phyloP scores from a whole-genome alignment of 2,113 vertebrate genomes.

The Paramormyrops kingsleyae region DNA sequence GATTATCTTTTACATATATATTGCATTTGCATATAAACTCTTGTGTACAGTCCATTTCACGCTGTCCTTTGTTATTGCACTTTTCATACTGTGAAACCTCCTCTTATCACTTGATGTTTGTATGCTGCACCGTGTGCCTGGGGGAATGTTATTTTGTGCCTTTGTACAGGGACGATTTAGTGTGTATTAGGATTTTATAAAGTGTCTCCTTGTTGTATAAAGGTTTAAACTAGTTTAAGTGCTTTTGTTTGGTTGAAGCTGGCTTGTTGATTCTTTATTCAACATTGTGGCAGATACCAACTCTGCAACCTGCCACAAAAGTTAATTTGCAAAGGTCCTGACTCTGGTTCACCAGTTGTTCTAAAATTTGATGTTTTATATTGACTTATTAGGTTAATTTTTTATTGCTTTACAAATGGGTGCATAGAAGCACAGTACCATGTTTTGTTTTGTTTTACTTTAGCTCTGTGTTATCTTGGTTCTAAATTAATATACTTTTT shows the following conservation, averaged over 20 bases:
- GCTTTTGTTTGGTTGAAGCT: neutral
- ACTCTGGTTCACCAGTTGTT: neutral
- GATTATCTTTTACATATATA: neutral
- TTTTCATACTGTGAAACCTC: neutral
- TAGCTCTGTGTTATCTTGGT: neutral
- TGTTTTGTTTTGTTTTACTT: neutral
- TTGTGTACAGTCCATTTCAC: neutral
- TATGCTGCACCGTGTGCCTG: neutral
- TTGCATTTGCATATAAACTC: neutral
- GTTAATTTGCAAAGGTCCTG: neutral
- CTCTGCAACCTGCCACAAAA: neutral
- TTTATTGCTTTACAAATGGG: neutral
- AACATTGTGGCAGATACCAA: neutral
- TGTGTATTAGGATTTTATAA: neutral
- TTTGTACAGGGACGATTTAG: neutral
- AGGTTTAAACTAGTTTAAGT: neutral
- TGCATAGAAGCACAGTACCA: neutral
- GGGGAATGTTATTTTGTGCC: neutral
- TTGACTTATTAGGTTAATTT: neutral
- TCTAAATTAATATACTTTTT: neutral
- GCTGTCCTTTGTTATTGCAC: neutral
- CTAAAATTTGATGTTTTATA: neutral
- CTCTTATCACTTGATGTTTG: neutral
- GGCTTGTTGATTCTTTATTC: neutral
- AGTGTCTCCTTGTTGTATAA: neutral